Base-by-base conservation (phyloP, 2,113 vertebrate genomes). In the Sylvilagus bachmani region DNA sequence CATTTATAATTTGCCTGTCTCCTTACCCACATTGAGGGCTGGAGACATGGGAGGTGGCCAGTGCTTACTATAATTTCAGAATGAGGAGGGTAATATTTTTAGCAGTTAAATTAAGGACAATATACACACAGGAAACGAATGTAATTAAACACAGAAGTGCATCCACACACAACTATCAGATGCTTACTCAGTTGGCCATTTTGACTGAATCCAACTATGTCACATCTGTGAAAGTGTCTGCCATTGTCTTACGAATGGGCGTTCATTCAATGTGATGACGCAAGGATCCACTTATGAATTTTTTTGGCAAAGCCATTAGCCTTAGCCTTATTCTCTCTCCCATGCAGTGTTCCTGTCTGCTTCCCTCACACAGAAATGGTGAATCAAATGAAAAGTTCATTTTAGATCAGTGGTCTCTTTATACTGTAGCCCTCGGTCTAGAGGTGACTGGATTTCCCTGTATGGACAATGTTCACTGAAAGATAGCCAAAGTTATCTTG, bases 291-390 rank as follows among this genome's bases (percentile, higher is more conserved):
- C n/a, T 25, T 70, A 27, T 14, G 58, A 31, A 33, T 44, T 78
- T 89, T 89, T 73, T 75, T 77, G 62, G 91, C 89, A 38, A 61
- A 55, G 53, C 17, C 70, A 21, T 53, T 51, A 75, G 12, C 9
- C 44, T 44, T 44, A 44, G 19, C 55, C 12, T 21, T 55, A 13
- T 27, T 75, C 51, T 24, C 5, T 74, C 29, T 7, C 17, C 19
- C 2, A 0, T 16, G 5, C n/a, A 31, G 55, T 31, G 3, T 1
- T 6, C 11, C 10, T 11, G 21, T 16, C n/a, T 62, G 31, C 8
- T 27, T 69, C 2, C 12, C 9, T 33, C 22, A 14, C 80, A 22
- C 11, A 3, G 16, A 53, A 80, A n/a, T 8, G 11, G 27, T 5
- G 25, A 25, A 55, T 24, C 62, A 3, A 5, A 16, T 4, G 66